Evolutionary conservation across 2,888 invertebrate genomes (phyloP).

Genomic region (Cephus spinipes): DNA sequence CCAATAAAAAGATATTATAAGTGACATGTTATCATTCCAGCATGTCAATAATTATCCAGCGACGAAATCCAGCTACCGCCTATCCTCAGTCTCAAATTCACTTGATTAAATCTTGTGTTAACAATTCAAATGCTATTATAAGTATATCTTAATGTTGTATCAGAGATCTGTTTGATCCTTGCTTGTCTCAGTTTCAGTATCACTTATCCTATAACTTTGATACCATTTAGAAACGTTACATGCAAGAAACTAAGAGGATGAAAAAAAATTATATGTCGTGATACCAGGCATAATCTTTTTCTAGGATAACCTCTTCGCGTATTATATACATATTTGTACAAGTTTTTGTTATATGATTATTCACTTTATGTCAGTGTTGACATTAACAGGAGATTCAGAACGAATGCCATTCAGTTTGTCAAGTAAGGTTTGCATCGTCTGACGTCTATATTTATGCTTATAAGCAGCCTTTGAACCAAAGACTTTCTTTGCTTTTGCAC

Average conservation of each 20-base stretch:
- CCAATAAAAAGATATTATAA: neutral
- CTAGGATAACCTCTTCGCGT: neutral
- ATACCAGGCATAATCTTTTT: neutral
- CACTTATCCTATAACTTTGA: neutral
- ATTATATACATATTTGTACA: conserved; percentile 11
- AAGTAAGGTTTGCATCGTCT: conserved; percentile 71
- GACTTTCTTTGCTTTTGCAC: conserved; percentile 71
- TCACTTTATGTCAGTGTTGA: conserved; percentile 14
- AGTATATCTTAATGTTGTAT: neutral
- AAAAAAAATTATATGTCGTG: neutral
- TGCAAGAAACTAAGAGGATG: neutral
- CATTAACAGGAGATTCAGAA: conserved; percentile 24
- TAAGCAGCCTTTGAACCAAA: conserved; percentile 69
- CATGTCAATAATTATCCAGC: neutral
- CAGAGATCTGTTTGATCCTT: neutral
- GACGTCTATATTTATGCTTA: conserved; percentile 69
- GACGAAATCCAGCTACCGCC: neutral
- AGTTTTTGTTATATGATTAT: neutral
- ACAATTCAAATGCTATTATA: neutral
- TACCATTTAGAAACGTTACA: neutral
- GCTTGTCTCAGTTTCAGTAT: neutral
- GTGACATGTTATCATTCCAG: neutral
- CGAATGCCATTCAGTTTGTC: conserved; percentile 67
- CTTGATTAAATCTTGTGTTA: neutral
- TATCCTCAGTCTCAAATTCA: neutral